Conservation (phyloP, 2,797 vertebrate genomes). For the Cuniculus paca region DNA sequence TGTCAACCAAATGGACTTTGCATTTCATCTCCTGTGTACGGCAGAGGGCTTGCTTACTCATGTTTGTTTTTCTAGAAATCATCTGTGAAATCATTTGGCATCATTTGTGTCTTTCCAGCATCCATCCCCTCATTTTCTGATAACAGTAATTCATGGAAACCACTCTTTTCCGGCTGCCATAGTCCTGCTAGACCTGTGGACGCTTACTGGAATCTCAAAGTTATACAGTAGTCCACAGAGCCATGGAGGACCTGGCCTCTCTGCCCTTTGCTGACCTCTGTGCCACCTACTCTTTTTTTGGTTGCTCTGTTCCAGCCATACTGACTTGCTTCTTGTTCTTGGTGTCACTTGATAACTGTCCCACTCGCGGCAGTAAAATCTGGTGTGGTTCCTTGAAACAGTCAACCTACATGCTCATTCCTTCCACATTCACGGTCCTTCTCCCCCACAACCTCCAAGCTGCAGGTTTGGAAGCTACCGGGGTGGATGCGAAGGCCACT, state of each 20-base stretch:
- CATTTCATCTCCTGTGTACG: background rate
- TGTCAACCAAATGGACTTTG: background rate
- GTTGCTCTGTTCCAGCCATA: background rate
- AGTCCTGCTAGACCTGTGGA: background rate
- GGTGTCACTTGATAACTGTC: background rate
- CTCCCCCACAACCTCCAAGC: background rate
- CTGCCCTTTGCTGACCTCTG: too few species aligned
- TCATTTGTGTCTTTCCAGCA: background rate
- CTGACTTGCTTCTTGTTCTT: background rate
- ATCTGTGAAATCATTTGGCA: too few species aligned
- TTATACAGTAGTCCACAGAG: accelerated
- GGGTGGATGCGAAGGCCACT: background rate
- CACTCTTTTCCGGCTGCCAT: too few species aligned
- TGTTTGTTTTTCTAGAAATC: slow-evolving; percentile 36
- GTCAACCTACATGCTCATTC: background rate
- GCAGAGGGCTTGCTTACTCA: background rate
- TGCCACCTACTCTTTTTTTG: background rate
- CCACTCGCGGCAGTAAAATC: background rate
- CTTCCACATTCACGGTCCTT: too few species aligned
- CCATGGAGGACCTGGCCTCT: background rate
- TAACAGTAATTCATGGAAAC: background rate
- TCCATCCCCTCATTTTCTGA: background rate
- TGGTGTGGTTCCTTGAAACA: background rate
- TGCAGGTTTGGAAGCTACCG: background rate
- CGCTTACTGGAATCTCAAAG: background rate